These are phyloP conservation scores for Nerophis lumbriciformis DNA, from an alignment of 2,113 vertebrate genomes.

Conservation along the genomic window DNA sequence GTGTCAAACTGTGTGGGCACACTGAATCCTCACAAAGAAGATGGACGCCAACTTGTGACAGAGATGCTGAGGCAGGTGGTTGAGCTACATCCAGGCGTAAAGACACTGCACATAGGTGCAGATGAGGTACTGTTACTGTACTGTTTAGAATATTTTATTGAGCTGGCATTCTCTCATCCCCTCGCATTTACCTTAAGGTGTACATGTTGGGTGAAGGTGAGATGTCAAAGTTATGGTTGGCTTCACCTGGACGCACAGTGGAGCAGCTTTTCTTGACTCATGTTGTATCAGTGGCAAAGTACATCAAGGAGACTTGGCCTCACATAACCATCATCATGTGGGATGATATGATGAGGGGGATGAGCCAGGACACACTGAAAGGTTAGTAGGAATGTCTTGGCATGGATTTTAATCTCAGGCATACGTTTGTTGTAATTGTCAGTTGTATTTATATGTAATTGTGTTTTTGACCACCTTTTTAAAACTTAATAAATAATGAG, in stretches of 20 bases:
- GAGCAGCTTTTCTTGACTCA: slow-evolving; percentile 84
- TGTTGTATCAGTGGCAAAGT: slow-evolving; percentile 77
- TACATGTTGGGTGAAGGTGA: slow-evolving; percentile 88
- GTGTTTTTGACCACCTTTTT: no score
- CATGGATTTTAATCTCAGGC: neutral
- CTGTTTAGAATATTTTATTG: no score
- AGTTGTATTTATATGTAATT: neutral
- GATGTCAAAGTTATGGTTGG: slow-evolving; percentile 81
- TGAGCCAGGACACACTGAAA: slow-evolving; percentile 74
- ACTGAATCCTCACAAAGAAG: slow-evolving; percentile 82
- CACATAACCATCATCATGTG: slow-evolving; percentile 79
- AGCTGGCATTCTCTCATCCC: neutral
- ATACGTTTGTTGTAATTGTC: neutral
- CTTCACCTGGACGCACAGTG: slow-evolving; percentile 58
- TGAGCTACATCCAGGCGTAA: slow-evolving; percentile 72
- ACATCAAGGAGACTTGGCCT: slow-evolving; percentile 68
- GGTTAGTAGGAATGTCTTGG: slow-evolving; percentile 61
- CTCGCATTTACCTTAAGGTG: slow-evolving; percentile 68
- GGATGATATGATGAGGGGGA: slow-evolving; percentile 92
- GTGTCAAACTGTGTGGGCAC: slow-evolving; percentile 79
- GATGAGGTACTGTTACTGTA: slow-evolving; percentile 75
- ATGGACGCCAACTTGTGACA: slow-evolving; percentile 71
- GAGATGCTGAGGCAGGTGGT: slow-evolving; percentile 88
- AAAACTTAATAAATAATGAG: no score
- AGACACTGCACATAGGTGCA: slow-evolving; percentile 84